Evolutionary conservation across 2,888 invertebrate species (phyloP), one percentile per base, ranked within the genome.

Genomic region (Apamea epomidion): DNA sequence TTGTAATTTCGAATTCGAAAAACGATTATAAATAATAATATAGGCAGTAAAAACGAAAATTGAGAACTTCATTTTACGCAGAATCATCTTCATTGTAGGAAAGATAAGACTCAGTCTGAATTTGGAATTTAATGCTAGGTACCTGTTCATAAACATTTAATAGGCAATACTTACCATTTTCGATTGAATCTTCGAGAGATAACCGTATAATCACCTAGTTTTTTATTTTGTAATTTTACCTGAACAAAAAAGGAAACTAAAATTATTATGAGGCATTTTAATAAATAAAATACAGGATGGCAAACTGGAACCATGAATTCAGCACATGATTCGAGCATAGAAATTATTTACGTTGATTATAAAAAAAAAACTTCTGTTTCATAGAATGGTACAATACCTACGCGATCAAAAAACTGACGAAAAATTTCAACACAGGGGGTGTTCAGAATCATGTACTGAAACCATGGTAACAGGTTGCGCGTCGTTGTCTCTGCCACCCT

Each of bases 171-270:
- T 86, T 84, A 84, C 83, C 70, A 74, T 77, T 70, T 62, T 69
- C 51, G 42, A 62, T 74, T 45, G 37, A 73, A 48, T 86, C n/a
- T 68, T 68, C 58, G 29, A 48, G 42, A 74, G 37, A 77, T 72
- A 69, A 73, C 51, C 37, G n/a, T 62, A 21, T n/a, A 60, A 74
- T 32, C 62, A 70, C 18, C 42, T 45, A 65, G 25, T 48, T 37
- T 80, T 42, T 58, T 37, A 60, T 68, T 86, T 62, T 42, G 51
- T 60, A 18, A 68, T 84, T 67, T 85, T 85, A 85, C 87, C 87
- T 87, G 84, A 69, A 85, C 84, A 68, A 85, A 83, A 70, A 45
- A 64, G n/a, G 18, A 68, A 76, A 74, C 10, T 0, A 16, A 16
- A 71, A 67, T 83, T 81, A 76, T 42, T 60, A 58, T 42, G 12